Conservation (phyloP, 2,888 invertebrate species). For the Athalia circularis region DNA sequence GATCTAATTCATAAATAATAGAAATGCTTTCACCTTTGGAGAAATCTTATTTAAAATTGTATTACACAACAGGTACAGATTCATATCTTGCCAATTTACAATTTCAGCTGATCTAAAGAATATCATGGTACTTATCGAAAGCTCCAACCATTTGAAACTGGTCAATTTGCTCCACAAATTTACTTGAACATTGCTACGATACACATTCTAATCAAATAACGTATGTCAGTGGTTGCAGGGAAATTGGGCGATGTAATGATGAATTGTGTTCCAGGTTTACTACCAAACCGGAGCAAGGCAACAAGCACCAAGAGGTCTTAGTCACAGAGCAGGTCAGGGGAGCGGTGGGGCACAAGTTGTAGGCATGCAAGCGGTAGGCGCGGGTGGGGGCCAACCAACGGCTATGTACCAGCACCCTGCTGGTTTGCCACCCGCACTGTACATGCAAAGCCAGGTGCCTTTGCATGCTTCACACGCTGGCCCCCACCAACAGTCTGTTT, state of each 20-base stretch:
- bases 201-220: no score
- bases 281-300: conserved; percentile 64
- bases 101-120: no score
- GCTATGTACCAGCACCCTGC: conserved; percentile 63
- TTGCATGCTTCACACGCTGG: conserved; percentile 60
- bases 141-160: no score
- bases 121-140: no score
- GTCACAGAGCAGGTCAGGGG: conserved; percentile 66
- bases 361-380: conserved; percentile 64
- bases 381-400: conserved; percentile 65
- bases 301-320: conserved; percentile 65
- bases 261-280: conserved; percentile 57
- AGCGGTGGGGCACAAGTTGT: conserved; percentile 64
- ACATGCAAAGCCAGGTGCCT: conserved; percentile 62
- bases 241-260: conserved; percentile 3
- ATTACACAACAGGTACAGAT: no score
- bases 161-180: no score
- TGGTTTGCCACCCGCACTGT: conserved; percentile 62
- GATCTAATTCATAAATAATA: no score
- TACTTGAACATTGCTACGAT: no score
- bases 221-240: no score
- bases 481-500: conserved; percentile 64
- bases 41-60: no score
- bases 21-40: no score
- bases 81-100: no score